Base-by-base conservation (phyloP, 2,888 invertebrate genomes). In the Plutella xylostella region DNA sequence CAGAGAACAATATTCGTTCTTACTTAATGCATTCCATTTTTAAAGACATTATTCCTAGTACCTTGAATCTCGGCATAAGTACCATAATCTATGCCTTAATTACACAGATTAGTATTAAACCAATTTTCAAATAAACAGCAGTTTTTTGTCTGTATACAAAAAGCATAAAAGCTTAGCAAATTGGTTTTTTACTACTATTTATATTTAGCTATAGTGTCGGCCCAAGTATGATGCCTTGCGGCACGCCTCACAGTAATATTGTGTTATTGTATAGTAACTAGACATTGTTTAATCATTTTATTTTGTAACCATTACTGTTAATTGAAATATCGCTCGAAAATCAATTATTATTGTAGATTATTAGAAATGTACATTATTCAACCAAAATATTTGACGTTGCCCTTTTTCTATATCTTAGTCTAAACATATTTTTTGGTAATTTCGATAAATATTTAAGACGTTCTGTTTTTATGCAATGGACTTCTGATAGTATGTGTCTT, bases 1-100 rank as follows among this genome's bases (percentile, higher is more conserved):
- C 11, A 20, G 15, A 37, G 20, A 12, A n/a, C n/a, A 9, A 4
- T 39, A 11, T 11, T 4, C 11, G 7, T 39, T 21, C 9, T 25
- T 4, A 25, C 15, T 14, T 21, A 7, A 42, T 33, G 6, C 50
- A 50, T 51, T 55, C 53, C 51, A 48, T 39, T 49, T 25, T 46
- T 45, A 48, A 46, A 49, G 41, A 52, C 51, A 51, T 48, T 51
- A 28, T 52, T 48, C n/a, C n/a, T n/a, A n/a, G 56, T 57, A 52
- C 55, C 56, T 57, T 56, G 57, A 55, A 60, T 55, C 52, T 58
- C 55, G 48, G 19, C 31, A 42, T 19, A 19, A 20, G 19, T 37
- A n/a, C 18, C 17, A 9, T 33, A 15, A 33, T 14, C 7, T 7
- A 25, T 7, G 25, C 5, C 9, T n/a, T 15, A 7, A 15, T 33